Evolutionary conservation across 1,140 invertebrate genomes (phyloP).

Genomic region (Ceratitis capitata): DNA sequence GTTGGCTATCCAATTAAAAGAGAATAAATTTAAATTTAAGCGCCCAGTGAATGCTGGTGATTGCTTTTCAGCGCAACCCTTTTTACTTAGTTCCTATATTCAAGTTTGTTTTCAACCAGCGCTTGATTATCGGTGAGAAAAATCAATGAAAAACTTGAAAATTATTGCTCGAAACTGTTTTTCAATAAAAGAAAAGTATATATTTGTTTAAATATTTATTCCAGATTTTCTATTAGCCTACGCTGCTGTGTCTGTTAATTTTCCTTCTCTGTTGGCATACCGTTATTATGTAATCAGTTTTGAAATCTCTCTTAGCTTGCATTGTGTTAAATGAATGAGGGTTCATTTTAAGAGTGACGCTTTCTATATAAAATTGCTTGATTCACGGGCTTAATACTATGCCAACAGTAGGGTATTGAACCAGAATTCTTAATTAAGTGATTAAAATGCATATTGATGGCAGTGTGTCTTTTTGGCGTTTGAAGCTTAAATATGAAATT

Average conservation of each 20-base stretch:
- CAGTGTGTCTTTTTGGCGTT: background rate
- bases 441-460: background rate
- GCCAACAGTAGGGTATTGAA: background rate
- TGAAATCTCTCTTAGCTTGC: background rate
- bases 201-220: background rate
- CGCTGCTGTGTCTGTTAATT: background rate
- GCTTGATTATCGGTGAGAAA: slow-evolving; percentile 10
- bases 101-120: slow-evolving; percentile 1
- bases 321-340: background rate
- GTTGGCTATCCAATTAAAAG: slow-evolving; percentile 10
- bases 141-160: background rate
- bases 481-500: background rate
- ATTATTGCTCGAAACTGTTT: background rate
- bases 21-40: slow-evolving; percentile 35
- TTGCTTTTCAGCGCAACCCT: background rate
- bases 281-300: background rate
- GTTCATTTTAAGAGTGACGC: background rate
- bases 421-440: background rate
- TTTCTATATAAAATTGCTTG: background rate
- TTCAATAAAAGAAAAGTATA: background rate
- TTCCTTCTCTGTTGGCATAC: background rate
- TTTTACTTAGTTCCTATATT: slow-evolving; percentile 7
- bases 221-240: background rate
- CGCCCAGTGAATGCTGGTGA: background rate
- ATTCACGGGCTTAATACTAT: background rate